These are phyloP conservation scores for Tetranychus cinnabarinus DNA, from an alignment of 1,140 invertebrate species.

Conservation along the genomic window DNA sequence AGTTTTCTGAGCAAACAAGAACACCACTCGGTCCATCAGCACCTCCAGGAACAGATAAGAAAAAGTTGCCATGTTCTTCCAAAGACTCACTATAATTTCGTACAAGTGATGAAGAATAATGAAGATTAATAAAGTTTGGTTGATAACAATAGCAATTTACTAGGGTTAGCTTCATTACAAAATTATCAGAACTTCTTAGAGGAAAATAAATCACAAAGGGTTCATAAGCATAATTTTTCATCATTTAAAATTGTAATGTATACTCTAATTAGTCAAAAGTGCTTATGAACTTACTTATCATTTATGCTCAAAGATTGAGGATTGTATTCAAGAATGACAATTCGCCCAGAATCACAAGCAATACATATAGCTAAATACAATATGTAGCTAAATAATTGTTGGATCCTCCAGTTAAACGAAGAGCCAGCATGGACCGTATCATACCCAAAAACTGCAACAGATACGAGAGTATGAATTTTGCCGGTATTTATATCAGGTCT, in stretches of 20 bases:
- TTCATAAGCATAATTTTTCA: background rate
- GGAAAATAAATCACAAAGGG: background rate
- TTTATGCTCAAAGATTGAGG: conserved; percentile 89
- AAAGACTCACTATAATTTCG: conserved; percentile 94
- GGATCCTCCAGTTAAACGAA: conserved; percentile 80
- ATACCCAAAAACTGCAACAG: conserved; percentile 88
- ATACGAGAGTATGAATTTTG: conserved; percentile 86
- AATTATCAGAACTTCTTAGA: background rate
- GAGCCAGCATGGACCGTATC: conserved; percentile 80
- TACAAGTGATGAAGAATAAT: conserved; percentile 97
- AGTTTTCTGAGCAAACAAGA: conserved; percentile 96
- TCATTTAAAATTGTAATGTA: too few relatives aligned
- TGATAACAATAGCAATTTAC: too few relatives aligned
- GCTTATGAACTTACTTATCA: conserved; percentile 51
- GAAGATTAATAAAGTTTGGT: conserved; percentile 27
- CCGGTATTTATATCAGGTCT: conserved; percentile 91
- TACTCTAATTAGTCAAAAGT: background rate
- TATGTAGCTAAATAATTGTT: conserved; percentile 94
- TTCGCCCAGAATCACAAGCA: conserved; percentile 90
- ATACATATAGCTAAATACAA: conserved; percentile 24
- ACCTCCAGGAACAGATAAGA: conserved; percentile 68
- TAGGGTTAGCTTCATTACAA: background rate
- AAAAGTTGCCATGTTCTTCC: conserved; percentile 92
- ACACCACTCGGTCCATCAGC: conserved; percentile 96
- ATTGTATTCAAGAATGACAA: conserved; percentile 95